Evolutionary conservation across 2,113 vertebrate species (phyloP).

Genomic region (Odontesthes bonariensis): DNA sequence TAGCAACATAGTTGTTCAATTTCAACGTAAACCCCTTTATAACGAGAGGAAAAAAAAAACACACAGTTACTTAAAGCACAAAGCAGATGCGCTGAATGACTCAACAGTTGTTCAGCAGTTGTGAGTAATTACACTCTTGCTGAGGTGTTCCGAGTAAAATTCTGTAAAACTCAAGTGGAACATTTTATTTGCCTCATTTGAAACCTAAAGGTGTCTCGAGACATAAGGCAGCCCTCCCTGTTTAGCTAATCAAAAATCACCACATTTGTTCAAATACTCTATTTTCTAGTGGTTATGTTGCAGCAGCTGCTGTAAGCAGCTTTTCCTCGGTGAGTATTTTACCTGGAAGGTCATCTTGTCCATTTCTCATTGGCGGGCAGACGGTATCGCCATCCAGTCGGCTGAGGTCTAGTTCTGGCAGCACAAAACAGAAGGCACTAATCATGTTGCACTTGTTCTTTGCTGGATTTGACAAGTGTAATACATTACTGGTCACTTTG

Average conservation of each 20-base stretch:
- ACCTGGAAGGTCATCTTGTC: slow-evolving; percentile 88
- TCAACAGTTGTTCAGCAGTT: slow-evolving; percentile 9
- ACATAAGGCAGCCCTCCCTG: slow-evolving; percentile 35
- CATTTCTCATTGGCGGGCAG: slow-evolving; percentile 83
- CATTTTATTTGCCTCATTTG: slow-evolving; percentile 76
- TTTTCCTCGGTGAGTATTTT: slow-evolving; percentile 29
- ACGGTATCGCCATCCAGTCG: slow-evolving; percentile 83
- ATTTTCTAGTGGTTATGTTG: slow-evolving; percentile 5
- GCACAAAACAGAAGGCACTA: slow-evolving; percentile 5
- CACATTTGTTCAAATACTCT: slow-evolving; percentile 7
- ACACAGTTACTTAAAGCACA: slow-evolving; percentile 6
- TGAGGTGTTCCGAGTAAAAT: slow-evolving; percentile 67
- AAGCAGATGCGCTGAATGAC: slow-evolving; percentile 49
- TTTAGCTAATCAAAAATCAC: slow-evolving; percentile 58
- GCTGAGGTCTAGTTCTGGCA: slow-evolving; percentile 82
- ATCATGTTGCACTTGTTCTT: background rate
- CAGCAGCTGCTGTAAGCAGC: background rate
- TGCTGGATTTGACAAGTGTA: slow-evolving; percentile 11
- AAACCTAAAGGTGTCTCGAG: slow-evolving; percentile 56
- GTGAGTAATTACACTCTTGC: slow-evolving; percentile 75
- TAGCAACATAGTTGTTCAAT: too few species aligned
- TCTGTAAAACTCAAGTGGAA: slow-evolving; percentile 64
- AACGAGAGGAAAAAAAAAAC: too few species aligned
- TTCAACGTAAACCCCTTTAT: background rate
- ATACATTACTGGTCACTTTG: background rate